Base-by-base conservation (phyloP, 2,888 invertebrate genomes). In the Dicycla oo region DNA sequence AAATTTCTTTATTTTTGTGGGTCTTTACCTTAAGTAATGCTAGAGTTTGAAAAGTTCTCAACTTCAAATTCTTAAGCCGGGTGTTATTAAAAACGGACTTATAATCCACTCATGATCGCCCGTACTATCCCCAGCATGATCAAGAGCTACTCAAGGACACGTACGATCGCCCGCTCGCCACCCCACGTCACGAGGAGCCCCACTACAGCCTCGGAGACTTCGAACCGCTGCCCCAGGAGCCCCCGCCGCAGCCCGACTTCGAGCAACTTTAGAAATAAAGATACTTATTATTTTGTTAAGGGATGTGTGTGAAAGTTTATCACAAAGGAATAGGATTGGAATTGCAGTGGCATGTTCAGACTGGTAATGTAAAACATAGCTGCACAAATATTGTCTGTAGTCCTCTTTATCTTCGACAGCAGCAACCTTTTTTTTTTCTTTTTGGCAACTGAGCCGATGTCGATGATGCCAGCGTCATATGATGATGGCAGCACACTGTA, bases 161-260 rank as follows among this genome's bases (percentile, higher is more conserved):
- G 0, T 96, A 96, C 80, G 96, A 96, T 84, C 93, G 95, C 0
- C 96, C 96, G 1, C 89, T 96, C 63, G 96, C 96, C 0, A 96
- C 96, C 0, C 96, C 96, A 15, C 92, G 95, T 0, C 96, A 95
- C 78, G 96, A 96, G 72, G 96, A 96, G 60, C 91, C 94, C 0
- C 93, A 93, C 83, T 96, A 96, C 89, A 94, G 88, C 5, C 95
- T 96, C 47, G 95, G 93, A 0, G 96, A 96, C 91, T 96, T 96
- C 80, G 96, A 96, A 82, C 96, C 96, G 0, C 82, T 96, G 73
- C 96, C 96, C 0, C 96, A 96, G 75, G 96, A 96, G 82, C 96
- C 96, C 0, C 94, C 94, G 43, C 96, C 96, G 23, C 96, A 95
- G 77, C 96, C 96, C 0, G 96, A 96, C 90, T 96, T 96, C 70